These are phyloP conservation scores for Monarcha castaneiventris DNA, from an alignment of 2,113 vertebrate genomes.

Conservation along the genomic window DNA sequence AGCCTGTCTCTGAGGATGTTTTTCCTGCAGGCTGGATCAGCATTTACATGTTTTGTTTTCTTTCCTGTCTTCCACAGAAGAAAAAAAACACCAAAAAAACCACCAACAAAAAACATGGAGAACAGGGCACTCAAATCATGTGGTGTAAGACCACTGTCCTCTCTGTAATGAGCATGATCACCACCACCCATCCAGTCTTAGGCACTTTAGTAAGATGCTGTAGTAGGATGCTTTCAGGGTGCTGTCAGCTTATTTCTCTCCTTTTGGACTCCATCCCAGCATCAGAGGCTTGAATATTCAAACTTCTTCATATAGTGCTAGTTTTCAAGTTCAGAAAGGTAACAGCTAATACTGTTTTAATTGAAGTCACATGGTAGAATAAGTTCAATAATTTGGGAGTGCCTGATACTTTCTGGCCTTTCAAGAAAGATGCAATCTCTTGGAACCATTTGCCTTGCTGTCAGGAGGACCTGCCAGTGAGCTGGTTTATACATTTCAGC, in stretches of 20 bases:
- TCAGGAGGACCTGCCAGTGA: background rate
- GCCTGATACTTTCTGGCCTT: background rate
- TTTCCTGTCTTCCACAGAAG: background rate
- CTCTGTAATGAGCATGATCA: background rate
- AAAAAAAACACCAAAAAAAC: too few relatives aligned
- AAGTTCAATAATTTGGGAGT: background rate
- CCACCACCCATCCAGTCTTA: too few relatives aligned
- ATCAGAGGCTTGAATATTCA: background rate
- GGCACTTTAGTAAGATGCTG: background rate
- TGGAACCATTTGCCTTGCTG: background rate
- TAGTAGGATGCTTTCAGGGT: background rate
- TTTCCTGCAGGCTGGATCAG: background rate
- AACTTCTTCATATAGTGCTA: background rate
- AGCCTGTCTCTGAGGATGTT: background rate
- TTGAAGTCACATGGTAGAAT: background rate
- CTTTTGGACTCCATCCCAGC: background rate
- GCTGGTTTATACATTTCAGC: background rate
- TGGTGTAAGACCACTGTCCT: accelerated
- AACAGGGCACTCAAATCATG: background rate
- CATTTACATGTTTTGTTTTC: background rate
- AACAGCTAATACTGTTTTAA: background rate
- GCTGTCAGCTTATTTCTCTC: background rate
- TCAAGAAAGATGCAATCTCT: background rate
- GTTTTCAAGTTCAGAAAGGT: background rate
- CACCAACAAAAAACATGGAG: background rate